Evolutionary conservation across 1,140 invertebrate species (phyloP).

Genomic region (Grapholita molesta): DNA sequence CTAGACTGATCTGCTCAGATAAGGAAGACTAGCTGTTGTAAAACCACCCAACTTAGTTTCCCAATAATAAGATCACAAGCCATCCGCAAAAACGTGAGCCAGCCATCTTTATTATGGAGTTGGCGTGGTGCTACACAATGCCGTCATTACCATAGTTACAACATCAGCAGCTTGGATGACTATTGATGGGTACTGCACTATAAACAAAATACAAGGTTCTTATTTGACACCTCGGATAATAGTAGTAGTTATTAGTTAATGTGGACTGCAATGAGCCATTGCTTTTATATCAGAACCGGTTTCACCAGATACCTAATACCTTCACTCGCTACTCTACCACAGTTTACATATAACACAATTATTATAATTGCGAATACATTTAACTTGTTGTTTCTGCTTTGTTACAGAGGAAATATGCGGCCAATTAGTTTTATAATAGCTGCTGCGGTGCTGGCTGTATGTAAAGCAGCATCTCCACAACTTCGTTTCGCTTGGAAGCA

Average conservation of each 20-base stretch:
- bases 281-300: neutral
- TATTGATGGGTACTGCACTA: conserved; percentile 18
- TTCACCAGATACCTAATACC: neutral
- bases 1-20: conserved; percentile 53
- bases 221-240: conserved; percentile 6
- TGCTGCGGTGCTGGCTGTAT: conserved; percentile 42
- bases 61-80: conserved; percentile 54
- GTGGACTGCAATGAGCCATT: neutral
- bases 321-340: neutral
- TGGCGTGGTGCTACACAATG: conserved; percentile 45
- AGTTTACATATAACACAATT: neutral
- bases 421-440: conserved; percentile 44
- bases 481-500: conserved; percentile 85
- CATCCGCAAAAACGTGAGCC: conserved; percentile 63
- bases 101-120: conserved; percentile 41
- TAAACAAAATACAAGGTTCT: conserved; percentile 12
- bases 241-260: neutral
- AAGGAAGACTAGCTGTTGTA: conserved; percentile 42
- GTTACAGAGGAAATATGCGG: conserved; percentile 61
- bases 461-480: conserved; percentile 80
- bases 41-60: conserved; percentile 46
- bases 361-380: neutral
- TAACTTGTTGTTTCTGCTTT: conserved; percentile 20
- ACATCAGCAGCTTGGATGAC: conserved; percentile 28
- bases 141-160: conserved; percentile 54